Percentiles rank a stretch among this genome's conserved stretches.
phyloP scores from a whole-genome alignment of 2,888 invertebrate species.

The Ochropacha duplaris region DNA sequence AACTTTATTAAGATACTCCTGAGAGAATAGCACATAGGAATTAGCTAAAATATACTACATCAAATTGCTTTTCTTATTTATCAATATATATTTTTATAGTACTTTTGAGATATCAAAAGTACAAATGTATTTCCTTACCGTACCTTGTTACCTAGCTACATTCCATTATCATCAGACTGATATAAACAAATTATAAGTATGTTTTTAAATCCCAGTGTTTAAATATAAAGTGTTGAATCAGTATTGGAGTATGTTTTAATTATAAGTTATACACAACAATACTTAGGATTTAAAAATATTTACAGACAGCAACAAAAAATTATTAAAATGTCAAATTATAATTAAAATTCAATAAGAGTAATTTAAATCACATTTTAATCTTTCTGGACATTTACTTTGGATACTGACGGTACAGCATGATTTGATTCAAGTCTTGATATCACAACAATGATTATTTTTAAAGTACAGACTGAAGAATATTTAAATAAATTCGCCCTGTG shows the following conservation, averaged over 20 bases:
- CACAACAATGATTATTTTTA: slow-evolving; percentile 1
- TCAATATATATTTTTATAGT: not conserved
- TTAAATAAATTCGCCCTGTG: slow-evolving; percentile 24
- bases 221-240: not conserved
- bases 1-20: no score
- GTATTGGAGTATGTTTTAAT: slow-evolving; percentile 12
- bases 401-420: not conserved
- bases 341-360: not conserved
- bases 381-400: not conserved
- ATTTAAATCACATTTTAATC: not conserved
- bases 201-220: not conserved
- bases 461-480: slow-evolving; percentile 1
- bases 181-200: not conserved
- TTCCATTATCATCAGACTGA: slow-evolving; percentile 13
- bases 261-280: slow-evolving; percentile 1
- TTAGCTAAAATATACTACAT: no score
- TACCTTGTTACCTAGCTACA: slow-evolving; percentile 5
- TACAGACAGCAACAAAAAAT: not conserved
- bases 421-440: not conserved
- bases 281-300: not conserved
- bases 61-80: not conserved
- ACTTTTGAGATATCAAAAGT: not conserved
- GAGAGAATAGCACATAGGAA: no score
- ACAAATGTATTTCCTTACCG: no score
- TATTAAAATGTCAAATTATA: not conserved